Evolutionary conservation across 2,113 vertebrate species (phyloP), one percentile per base, ranked within the genome.

Genomic region (Cynoglossus semilaevis): DNA sequence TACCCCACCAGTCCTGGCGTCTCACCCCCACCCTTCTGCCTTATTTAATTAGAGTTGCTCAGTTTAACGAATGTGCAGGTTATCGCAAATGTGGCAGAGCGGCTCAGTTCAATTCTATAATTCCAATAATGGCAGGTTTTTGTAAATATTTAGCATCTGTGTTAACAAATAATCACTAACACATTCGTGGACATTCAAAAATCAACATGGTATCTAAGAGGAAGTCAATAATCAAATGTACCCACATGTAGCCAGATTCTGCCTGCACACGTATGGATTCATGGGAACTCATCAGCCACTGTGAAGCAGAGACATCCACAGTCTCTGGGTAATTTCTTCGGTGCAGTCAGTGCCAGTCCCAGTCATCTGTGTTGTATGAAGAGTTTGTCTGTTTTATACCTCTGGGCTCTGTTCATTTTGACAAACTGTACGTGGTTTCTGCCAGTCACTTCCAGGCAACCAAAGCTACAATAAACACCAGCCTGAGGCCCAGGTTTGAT

Each of bases 361-460:
- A 67, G 81, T 76, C 79, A 41, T 83, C 77, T 74, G 66, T 54
- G 58, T 35, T 18, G 51, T 72, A 67, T 80, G 71, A 84, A 78
- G 73, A 74, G 80, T 51, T 63, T 70, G 82, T 82, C 84, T 81
- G 75, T 80, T 80, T 79, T 57, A 15, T 72, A 77, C 77, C 74
- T 73, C 82, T 83, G 77, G 83, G 76, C 59, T 81, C 76, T 82
- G 77, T 83, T 82, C 75, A 15, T 70, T 79, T 64, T 84, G 83
- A 87, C 82, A 88, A 80, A 84, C 85, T 56, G 29, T 77, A 78
- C 75, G 61, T 73, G 74, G 76, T 81, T 65, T 65, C 74, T 84
- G 85, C 84, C 86, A 85, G 80, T 87, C 85, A 84, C 74, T 88
- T 84, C 86, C 86, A 87, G 92, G 90, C 92, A 92, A 81, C 87